Conservation (phyloP, 2,113 vertebrate species). For the Herpetotheres cachinnans region DNA sequence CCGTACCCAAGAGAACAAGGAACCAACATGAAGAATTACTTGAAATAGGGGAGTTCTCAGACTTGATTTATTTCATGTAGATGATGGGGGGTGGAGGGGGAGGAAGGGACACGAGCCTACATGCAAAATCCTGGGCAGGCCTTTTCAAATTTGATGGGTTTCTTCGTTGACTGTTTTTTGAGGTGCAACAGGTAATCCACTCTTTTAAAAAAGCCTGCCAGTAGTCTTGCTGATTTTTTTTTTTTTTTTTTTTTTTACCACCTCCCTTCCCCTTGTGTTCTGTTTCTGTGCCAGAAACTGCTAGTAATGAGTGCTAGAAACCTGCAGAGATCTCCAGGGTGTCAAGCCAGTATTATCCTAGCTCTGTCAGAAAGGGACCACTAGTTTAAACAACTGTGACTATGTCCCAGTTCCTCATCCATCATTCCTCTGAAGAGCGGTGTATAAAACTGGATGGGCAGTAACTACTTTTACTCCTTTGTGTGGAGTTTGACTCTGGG, state of each 20-base stretch:
- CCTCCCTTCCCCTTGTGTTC: not conserved
- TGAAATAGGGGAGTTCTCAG: not conserved
- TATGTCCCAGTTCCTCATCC: not conserved
- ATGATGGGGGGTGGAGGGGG: not conserved
- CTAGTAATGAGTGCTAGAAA: constrained; percentile 46
- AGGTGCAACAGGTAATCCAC: not conserved
- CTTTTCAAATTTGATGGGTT: not conserved
- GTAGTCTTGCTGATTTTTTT: not conserved
- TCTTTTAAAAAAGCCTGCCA: not conserved
- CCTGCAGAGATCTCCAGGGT: not conserved
- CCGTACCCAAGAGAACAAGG: not conserved
- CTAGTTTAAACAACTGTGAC: not conserved
- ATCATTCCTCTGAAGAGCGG: not conserved
- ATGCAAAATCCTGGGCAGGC: not conserved
- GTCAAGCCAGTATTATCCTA: not conserved
- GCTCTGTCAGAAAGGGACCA: not conserved
- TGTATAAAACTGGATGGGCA: not conserved
- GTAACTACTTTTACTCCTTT: not conserved
- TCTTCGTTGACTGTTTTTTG: not conserved
- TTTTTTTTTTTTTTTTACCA: too few species aligned
- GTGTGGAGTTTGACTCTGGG: not conserved
- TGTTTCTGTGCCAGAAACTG: constrained; percentile 18
- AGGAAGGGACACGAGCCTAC: not conserved
- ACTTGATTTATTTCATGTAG: not conserved
- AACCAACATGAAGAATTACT: not conserved